Evolutionary conservation across 2,888 invertebrate species (phyloP), one percentile per base, ranked within the genome.

Genomic region (Andrena minutula): DNA sequence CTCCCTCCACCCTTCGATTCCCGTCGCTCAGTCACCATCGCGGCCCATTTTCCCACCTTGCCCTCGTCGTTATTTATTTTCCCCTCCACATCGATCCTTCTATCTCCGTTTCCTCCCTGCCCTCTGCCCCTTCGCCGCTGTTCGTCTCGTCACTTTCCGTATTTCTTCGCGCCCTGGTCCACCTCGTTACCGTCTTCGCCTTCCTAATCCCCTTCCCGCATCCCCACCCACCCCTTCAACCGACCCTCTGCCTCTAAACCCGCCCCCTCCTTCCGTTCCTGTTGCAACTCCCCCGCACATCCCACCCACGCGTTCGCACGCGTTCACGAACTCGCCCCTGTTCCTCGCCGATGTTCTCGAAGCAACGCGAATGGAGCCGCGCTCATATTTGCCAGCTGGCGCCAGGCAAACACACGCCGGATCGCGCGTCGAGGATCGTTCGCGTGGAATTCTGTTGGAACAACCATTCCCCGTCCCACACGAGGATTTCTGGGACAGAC

Each of bases 211-310:
- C 20, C 12, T 32, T 26, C 23, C 35, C 20, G 30, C 32, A n/a
- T n/a, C 16, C 6, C 4, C 3, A 2, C 7, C 61, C 32, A 0
- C n/a, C n/a, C 20, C 20, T n/a, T 51, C 20, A 51, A 32, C 32
- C 20, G 1, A n/a, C 30, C 20, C 32, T 20, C 32, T 10, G 32
- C 8, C n/a, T 8, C 61, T n/a, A 12, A 32, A 16, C 23, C 32
- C 49, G 8, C 10, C 2, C 2, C 51, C 28, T 10, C 51, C 26
- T 23, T 16, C 32, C 20, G n/a, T 26, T 30, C 12, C 51, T 26
- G 79, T 61, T 71, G 70, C 70, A 41, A 78, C 78, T 8, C 78
- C 78, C 78, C 66, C 78, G 61, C 77, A 41, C 12, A 7, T 20
- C 12, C 68, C n/a, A 51, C 75, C 75, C 68, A 75, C 75, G 75